Evolutionary conservation across 2,888 invertebrate species (phyloP), one percentile per base, ranked within the genome.

Genomic region (Nysson spinosus): DNA sequence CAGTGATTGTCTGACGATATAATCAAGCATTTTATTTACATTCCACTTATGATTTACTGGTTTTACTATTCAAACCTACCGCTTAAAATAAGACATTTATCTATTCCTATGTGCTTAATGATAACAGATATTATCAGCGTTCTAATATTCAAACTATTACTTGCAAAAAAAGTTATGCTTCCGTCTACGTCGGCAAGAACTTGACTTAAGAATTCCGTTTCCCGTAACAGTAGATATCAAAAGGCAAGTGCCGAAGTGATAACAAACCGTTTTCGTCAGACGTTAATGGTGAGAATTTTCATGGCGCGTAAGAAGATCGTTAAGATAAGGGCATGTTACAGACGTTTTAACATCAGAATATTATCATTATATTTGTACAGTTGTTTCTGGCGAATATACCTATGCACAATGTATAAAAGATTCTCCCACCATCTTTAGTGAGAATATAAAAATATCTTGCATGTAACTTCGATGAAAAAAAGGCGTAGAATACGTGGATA

Each of bases 341-440:
- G 51, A 61, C 57, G 42, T 20, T 50, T 37, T 26, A 55, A 43
- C 55, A 62, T 64, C 50, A 56, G 69, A 34, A 28, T 32, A 34
- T 42, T 39, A 54, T 19, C 40, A n/a, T n/a, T n/a, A 20, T 71
- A 51, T 71, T 74, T 71, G 60, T 32, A 61, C 74, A 74, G 60
- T 66, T 74, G 75, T 30, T 52, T 12, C 46, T 52, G 16, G 19
- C 16, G 17, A 9, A 7, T 35, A 42, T 26, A 19, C 20, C 62
- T 54, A 58, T 57, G 58, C 37, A 43, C 26, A 47, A 35, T 12
- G 19, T 39, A 26, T 9, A 17, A 14, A 22, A 40, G 11, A 2
- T 14, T 14, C 17, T 17, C 6, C 16, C 28, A 16, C 4, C 43
- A n/a, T 12, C 4, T 28, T 12, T 11, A 22, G 12, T 11, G n/a